Conservation (phyloP, 1,140 invertebrate species). For the Ceratosolen solmsi region DNA sequence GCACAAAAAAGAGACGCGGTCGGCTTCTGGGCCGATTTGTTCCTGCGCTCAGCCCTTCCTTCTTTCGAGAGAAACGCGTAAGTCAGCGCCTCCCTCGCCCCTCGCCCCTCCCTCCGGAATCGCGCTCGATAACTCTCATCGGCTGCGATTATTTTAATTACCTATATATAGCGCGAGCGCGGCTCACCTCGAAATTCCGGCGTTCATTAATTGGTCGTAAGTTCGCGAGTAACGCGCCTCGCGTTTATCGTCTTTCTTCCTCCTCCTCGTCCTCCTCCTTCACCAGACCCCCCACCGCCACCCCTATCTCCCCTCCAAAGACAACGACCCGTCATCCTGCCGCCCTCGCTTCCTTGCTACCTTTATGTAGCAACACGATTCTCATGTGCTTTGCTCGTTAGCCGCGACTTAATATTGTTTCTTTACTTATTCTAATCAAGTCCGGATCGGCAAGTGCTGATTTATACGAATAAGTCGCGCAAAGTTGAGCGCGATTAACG, state of each 20-base stretch:
- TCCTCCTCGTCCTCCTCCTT: not conserved
- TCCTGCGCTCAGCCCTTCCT: not conserved
- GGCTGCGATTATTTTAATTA: constrained; percentile 52
- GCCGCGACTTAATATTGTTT: not conserved
- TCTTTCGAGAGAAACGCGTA: constrained; percentile 4
- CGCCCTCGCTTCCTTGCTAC: not conserved
- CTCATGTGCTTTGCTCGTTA: not conserved
- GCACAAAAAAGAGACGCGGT: constrained; percentile 41
- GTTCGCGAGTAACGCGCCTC: constrained; percentile 30
- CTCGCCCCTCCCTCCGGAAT: not conserved
- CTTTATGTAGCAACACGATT: not conserved
- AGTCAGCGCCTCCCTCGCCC: not conserved
- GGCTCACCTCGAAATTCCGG: constrained; percentile 37
- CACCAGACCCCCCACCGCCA: not conserved
- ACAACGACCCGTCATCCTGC: too few relatives aligned
- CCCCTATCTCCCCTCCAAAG: not conserved
- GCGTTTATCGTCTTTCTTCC: not conserved
- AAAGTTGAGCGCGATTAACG: too few relatives aligned
- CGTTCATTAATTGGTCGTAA: constrained; percentile 51
- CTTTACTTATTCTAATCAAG: constrained; percentile 3
- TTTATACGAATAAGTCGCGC: too few relatives aligned
- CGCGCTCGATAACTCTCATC: constrained; percentile 50
- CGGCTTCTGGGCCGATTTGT: constrained; percentile 25
- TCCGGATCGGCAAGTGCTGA: too few relatives aligned
- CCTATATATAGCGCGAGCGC: not conserved